A percentile compares a stretch with the other conserved stretches of the same genome.
phyloP scores from a whole-genome alignment of 2,888 invertebrate genomes.

The Tetranychus truncatus region DNA sequence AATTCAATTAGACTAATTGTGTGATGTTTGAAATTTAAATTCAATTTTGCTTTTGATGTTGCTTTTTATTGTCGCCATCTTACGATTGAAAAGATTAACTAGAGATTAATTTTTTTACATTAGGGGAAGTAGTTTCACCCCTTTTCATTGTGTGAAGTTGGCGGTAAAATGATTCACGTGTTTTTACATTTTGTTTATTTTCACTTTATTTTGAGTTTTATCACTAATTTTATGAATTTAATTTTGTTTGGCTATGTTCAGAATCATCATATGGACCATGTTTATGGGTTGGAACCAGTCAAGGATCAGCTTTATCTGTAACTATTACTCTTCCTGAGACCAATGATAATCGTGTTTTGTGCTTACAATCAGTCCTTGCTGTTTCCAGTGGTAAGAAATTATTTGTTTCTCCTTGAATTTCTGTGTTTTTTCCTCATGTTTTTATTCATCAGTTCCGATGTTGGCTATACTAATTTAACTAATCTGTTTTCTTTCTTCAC shows the following conservation, averaged over 20 bases:
- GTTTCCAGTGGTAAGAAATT: conserved; percentile 56
- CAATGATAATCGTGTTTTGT: conserved; percentile 47
- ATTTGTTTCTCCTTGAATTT: not conserved
- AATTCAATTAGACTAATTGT: too few relatives aligned
- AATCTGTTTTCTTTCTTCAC: not conserved
- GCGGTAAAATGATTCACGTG: too few relatives aligned
- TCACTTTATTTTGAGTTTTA: too few relatives aligned
- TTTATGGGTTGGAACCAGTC: conserved; percentile 91
- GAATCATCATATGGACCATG: conserved; percentile 73
- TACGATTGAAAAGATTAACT: too few relatives aligned
- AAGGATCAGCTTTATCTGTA: conserved; percentile 85
- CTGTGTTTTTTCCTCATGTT: not conserved
- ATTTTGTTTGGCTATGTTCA: conserved; percentile 31
- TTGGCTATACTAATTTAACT: not conserved
- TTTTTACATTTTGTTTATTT: too few relatives aligned
- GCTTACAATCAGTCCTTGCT: conserved; percentile 50
- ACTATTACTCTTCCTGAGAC: conserved; percentile 55
- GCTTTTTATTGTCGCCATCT: too few relatives aligned
- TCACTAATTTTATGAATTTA: not conserved
- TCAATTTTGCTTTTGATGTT: too few relatives aligned
- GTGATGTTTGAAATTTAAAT: too few relatives aligned
- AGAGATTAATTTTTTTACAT: too few relatives aligned
- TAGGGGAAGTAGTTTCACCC: too few relatives aligned
- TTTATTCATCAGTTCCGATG: not conserved
- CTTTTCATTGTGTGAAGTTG: too few relatives aligned